Evolutionary conservation across 2,888 invertebrate species (phyloP), one percentile per base, ranked within the genome.

Genomic region (Tupiocoris notatus): DNA sequence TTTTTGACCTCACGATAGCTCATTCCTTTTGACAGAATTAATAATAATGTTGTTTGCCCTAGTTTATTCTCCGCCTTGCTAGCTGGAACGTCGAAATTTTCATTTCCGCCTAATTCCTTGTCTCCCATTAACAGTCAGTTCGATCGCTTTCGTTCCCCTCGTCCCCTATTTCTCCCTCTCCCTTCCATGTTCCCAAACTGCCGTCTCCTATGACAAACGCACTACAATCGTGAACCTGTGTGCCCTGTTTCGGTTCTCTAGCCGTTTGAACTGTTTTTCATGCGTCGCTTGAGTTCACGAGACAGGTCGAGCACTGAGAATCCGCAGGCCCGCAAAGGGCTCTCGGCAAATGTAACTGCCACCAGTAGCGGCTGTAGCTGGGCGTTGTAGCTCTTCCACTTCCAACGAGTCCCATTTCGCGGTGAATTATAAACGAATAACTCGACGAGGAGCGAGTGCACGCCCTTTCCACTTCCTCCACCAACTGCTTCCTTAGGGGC

Each of bases 401-500:
- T 12, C 39, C 39, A 12, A n/a, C n/a, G 39, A 12, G 39, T 39
- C 39, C 39, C 39, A 39, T 39, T 39, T 39, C 39, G 39, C 39
- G 3, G 39, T 39, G 39, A 39, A 39, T 39, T 39, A 39, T 39
- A 39, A 39, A 39, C 39, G 39, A 39, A 39, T 39, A 39, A 39
- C 39, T 39, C 39, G 39, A 39, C 39, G 12, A 12, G 39, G 12
- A 39, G 39, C 39, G 39, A 3, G 6, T 39, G 39, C 39, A 12
- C 3, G 12, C 6, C 39, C 39, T 7, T 39, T 39, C 39, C 39
- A 3, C 12, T 12, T 39, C 39, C 12, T 39, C 39, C 39, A 39
- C 62, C 22, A 62, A 62, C 62, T 62, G 62, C 20, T 62, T 62
- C 62, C 22, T 62, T 21, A 21, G 18, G 59, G 62, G 62, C 20